These are phyloP conservation scores for Holothuria scabra DNA, from an alignment of 53 echinoderm and acorn worm species.

Conservation along the genomic window DNA sequence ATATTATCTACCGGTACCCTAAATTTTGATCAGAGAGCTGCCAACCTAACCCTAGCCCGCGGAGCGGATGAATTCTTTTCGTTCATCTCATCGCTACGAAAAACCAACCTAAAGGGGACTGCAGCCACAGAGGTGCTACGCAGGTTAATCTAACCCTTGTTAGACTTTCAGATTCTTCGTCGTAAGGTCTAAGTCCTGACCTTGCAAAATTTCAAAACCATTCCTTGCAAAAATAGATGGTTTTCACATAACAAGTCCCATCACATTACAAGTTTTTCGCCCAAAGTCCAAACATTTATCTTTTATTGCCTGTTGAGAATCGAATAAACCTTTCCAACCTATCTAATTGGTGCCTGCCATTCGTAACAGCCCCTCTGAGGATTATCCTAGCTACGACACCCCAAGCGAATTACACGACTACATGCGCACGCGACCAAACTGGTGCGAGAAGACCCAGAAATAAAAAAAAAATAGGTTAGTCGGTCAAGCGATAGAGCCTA, in stretches of 20 bases:
- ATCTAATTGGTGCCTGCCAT: slow-evolving; percentile 44
- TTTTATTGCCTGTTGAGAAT: background rate
- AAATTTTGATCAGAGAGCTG: too few species aligned
- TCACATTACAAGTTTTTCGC: slow-evolving; percentile 1
- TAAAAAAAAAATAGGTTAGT: slow-evolving; percentile 14
- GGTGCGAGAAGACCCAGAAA: background rate
- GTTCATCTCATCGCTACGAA: too few species aligned
- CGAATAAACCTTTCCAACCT: slow-evolving; percentile 36
- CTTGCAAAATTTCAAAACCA: slow-evolving; percentile 13
- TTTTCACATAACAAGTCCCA: background rate
- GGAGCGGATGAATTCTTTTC: too few species aligned
- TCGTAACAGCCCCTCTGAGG: slow-evolving; percentile 42
- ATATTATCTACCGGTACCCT: too few species aligned
- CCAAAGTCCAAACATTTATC: background rate
- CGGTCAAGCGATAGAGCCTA: slow-evolving; percentile 9
- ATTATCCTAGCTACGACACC: slow-evolving; percentile 37
- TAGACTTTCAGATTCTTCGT: too few species aligned
- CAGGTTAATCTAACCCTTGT: too few species aligned
- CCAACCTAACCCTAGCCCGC: too few species aligned
- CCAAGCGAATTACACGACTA: slow-evolving; percentile 31
- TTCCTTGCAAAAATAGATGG: background rate
- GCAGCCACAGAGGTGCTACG: too few species aligned
- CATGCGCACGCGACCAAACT: slow-evolving; percentile 35
- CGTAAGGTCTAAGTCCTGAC: background rate
- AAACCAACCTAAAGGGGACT: too few species aligned